These are phyloP conservation scores for Chanos chanos DNA, from an alignment of 2,797 vertebrate species.

Conservation along the genomic window DNA sequence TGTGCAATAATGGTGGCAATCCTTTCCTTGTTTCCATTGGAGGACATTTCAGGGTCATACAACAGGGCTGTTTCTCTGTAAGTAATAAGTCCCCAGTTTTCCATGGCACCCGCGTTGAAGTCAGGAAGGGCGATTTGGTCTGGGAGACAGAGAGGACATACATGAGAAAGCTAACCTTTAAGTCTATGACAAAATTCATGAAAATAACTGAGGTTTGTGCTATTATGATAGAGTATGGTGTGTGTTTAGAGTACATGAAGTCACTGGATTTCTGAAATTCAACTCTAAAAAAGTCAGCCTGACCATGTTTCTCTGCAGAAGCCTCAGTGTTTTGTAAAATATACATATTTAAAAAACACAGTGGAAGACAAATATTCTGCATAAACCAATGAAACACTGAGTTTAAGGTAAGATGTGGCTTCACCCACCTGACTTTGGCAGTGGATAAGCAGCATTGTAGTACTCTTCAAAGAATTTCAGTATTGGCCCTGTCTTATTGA, in stretches of 20 bases:
- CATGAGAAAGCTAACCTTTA: too few relatives aligned
- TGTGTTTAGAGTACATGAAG: too few relatives aligned
- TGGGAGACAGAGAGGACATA: too few relatives aligned
- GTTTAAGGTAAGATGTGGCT: too few relatives aligned
- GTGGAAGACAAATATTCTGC: neutral
- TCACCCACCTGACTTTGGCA: slow-evolving; percentile 83
- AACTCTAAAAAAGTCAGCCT: too few relatives aligned
- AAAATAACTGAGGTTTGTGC: too few relatives aligned
- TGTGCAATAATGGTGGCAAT: slow-evolving; percentile 68
- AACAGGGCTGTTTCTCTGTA: slow-evolving; percentile 78
- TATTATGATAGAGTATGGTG: too few relatives aligned
- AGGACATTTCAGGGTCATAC: slow-evolving; percentile 54
- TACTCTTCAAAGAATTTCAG: slow-evolving; percentile 78
- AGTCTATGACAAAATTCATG: too few relatives aligned
- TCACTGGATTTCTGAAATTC: too few relatives aligned
- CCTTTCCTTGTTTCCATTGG: slow-evolving; percentile 74
- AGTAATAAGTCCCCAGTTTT: slow-evolving; percentile 83
- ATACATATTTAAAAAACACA: neutral
- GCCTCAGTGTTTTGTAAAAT: too few relatives aligned
- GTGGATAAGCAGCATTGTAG: slow-evolving; percentile 76
- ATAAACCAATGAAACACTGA: too few relatives aligned
- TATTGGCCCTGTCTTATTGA: slow-evolving; percentile 73
- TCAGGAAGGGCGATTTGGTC: slow-evolving; percentile 78
- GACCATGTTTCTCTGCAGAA: too few relatives aligned
- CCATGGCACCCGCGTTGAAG: slow-evolving; percentile 78